Evolutionary conservation across 2,888 invertebrate species (phyloP), one percentile per base, ranked within the genome.

Genomic region (Xylocampa areola): DNA sequence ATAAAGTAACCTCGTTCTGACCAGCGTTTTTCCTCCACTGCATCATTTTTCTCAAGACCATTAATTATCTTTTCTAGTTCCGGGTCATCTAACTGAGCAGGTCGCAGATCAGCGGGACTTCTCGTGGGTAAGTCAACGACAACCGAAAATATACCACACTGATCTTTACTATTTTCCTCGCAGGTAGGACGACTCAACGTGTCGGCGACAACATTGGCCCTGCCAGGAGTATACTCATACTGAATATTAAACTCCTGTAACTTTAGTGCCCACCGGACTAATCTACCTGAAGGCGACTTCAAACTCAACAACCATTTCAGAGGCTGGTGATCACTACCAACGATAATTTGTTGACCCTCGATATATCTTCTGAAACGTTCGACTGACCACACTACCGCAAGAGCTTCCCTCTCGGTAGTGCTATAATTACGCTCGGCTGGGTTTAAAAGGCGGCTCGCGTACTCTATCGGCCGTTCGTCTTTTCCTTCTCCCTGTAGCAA

Each of bases 1-100:
- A 48, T 48, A 4, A 48, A 17, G n/a, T 37, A 48, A 11, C 48
- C 48, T 11, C 48, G 10, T 17, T 48, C 36, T 4, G 29, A 16
- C 16, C 10, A 13, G 7, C 30, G 25, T 4, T 25, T 16, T 4
- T 39, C 13, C 2, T n/a, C 21, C 21, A 7, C 11, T 7, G 23
- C 23, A n/a, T 39, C 39, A 25, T 7, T 4, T 4, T 13, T 40
- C 4, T 40, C 40, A 0, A 40, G 16, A 14, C 21, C 25, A 14
- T 14, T 40, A 40, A 40, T 14, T 3, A 27, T 27, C n/a, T 40
- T 40, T 27, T 25, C n/a, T 4, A 40, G 25, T 16, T 40, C 40
- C 2, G 11, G 40, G 16, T 40, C 40, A 25, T 25, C 25, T 2
- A 27, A n/a, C 16, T 25, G 40, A 11, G 25, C 40, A 1, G 5